These are phyloP conservation scores for Limnephilus auricula DNA, from an alignment of 2,888 invertebrate genomes.

Conservation along the genomic window DNA sequence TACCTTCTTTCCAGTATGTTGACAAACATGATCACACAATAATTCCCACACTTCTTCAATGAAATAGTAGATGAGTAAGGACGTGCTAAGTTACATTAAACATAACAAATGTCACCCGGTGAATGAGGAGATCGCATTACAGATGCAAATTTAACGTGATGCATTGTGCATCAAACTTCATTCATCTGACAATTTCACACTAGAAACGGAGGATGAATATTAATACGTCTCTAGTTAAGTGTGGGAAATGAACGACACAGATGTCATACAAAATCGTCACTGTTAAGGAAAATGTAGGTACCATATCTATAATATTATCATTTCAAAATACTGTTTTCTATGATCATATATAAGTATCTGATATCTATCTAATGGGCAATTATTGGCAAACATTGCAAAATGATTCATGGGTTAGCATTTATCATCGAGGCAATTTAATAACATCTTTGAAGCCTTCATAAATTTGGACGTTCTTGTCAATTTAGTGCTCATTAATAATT, in stretches of 20 bases:
- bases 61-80: neutral
- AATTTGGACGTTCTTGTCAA: too few relatives aligned
- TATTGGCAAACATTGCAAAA: too few relatives aligned
- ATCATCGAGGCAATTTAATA: too few relatives aligned
- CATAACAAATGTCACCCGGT: neutral
- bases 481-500: too few relatives aligned
- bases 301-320: neutral
- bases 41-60: neutral
- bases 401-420: too few relatives aligned
- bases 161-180: neutral
- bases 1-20: neutral
- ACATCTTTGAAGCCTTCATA: too few relatives aligned
- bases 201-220: neutral
- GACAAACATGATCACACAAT: neutral
- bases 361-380: too few relatives aligned
- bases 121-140: neutral
- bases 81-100: neutral
- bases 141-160: neutral
- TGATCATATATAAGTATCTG: too few relatives aligned
- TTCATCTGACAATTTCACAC: neutral
- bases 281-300: neutral
- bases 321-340: neutral
- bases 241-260: neutral
- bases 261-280: neutral
- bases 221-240: neutral